Conservation (phyloP, 2,113 vertebrate genomes). For the Muscicapa adusta region DNA sequence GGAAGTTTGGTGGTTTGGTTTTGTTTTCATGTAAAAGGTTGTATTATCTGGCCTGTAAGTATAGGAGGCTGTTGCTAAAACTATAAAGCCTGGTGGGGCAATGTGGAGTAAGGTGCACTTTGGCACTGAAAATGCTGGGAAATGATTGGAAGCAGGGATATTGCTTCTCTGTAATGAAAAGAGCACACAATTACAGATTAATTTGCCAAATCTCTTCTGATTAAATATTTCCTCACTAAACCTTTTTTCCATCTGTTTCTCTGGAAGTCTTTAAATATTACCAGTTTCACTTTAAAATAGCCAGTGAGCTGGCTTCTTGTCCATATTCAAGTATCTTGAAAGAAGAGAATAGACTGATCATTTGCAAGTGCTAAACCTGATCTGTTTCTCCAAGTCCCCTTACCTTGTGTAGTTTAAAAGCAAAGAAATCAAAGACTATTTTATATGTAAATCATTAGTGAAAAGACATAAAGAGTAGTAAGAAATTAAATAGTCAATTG, state of each 20-base stretch:
- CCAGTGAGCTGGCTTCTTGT: neutral
- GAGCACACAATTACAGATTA: neutral
- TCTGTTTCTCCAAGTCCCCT: neutral
- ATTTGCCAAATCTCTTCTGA: conserved; percentile 4
- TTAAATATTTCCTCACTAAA: conserved; percentile 13
- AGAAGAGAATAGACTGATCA: neutral
- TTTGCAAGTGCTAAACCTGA: neutral
- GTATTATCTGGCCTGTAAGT: neutral
- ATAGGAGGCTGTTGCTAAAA: neutral
- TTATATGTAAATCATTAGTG: neutral
- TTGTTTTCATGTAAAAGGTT: neutral
- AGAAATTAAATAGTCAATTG: neutral
- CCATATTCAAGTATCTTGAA: neutral
- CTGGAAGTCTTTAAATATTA: neutral
- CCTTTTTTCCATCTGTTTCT: neutral
- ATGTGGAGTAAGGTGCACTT: neutral
- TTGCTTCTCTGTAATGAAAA: neutral
- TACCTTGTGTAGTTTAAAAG: neutral
- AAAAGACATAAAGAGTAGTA: neutral
- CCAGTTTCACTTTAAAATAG: neutral
- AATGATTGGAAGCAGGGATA: neutral
- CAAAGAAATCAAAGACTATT: neutral
- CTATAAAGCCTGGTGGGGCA: neutral
- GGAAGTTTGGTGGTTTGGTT: neutral
- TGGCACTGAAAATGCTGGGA: neutral